These are phyloP conservation scores for Rutpela maculata DNA, from an alignment of 2,888 invertebrate genomes.

Conservation along the genomic window DNA sequence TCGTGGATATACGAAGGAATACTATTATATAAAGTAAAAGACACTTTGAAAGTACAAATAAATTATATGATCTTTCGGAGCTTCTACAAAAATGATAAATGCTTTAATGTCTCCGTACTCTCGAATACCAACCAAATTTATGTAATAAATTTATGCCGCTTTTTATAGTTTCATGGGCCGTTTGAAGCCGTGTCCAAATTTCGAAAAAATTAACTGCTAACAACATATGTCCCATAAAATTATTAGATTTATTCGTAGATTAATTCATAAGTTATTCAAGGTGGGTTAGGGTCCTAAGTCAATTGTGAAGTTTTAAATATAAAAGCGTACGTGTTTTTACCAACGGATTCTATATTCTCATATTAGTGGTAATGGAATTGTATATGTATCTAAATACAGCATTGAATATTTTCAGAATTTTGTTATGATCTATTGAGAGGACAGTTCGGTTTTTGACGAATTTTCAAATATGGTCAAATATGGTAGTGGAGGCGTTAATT, in stretches of 20 bases:
- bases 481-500: too few species aligned
- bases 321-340: background rate
- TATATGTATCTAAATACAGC: too few species aligned
- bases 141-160: conserved; percentile 11
- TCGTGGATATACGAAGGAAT: background rate
- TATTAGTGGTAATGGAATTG: too few species aligned
- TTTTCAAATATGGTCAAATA: too few species aligned
- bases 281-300: background rate
- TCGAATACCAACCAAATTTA: conserved; percentile 3
- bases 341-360: background rate
- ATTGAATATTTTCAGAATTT: too few species aligned
- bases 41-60: conserved; percentile 32
- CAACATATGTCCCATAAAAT: conserved; percentile 22
- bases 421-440: too few species aligned
- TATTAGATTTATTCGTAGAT: conserved; percentile 24
- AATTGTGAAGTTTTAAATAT: background rate
- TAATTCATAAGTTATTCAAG: conserved; percentile 1
- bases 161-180: conserved; percentile 7
- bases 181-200: conserved; percentile 22
- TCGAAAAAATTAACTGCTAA: conserved; percentile 12
- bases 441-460: too few species aligned
- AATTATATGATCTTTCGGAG: conserved; percentile 22
- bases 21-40: conserved; percentile 16
- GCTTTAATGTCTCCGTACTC: conserved; percentile 11
- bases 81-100: conserved; percentile 37